Evolutionary conservation across 2,113 vertebrate genomes (phyloP), one percentile per base, ranked within the genome.

Genomic region (Ellobius talpinus): DNA sequence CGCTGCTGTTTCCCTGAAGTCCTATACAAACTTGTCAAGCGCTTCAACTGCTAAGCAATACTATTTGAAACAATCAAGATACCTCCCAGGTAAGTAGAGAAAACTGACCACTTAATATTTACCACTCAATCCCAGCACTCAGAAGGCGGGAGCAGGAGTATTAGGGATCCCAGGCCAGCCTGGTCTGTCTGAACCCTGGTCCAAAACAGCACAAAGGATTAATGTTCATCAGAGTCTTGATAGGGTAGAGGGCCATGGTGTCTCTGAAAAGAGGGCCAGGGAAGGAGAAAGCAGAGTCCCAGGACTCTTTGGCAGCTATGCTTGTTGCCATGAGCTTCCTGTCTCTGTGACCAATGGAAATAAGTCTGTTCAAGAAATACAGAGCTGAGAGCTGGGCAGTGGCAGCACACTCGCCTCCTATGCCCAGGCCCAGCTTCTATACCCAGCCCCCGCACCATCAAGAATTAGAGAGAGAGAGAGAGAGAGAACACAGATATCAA

Each of bases 41-140:
- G 97, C 98, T 33, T 98, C 99, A 42, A 99, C 95, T 11, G 94
- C 99, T 84, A 99, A 99, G 96, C 99, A 99, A 94, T 99, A 99
- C 98, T 99, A 99, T 96, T 98, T 99, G 96, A 99, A 98, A 96
- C 99, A 99, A 91, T 99, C 99, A 73, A 98, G 99, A 96, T 99
- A 99, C 39, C 97, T 99, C 79, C 99, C 99, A 95, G 99, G 99
- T 99, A 98, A 98, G 98, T 74, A 21, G 90, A 77, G 39, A 96
- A 76, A 66, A 47, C 42, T 63, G 29, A 31, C 58, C 58, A 63
- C 70, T n/a, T 19, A 31, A 21, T 39, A 47, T 61, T 68, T 55
- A 36, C 58, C 81, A 63, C 70, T 58, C 29, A 55, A 58, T n/a
- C 36, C 36, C 36, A 73, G 16, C 36, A 39, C 21, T 73, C 33